Base-by-base conservation (phyloP, 1,140 invertebrate genomes). In the Chrysomallon squamiferum region DNA sequence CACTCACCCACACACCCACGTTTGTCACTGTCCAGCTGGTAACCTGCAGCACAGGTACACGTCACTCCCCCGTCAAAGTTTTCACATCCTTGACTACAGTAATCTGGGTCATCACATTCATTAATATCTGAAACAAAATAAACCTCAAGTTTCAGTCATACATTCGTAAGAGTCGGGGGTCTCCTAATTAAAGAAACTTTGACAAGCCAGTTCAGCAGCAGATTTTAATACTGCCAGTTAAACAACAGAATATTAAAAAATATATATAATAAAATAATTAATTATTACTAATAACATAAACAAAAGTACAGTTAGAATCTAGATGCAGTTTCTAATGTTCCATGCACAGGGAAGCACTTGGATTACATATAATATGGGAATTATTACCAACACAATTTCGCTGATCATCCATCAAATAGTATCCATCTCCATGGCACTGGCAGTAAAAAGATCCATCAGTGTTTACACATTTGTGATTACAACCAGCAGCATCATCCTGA, bases 391-490 rank as follows among this genome's bases (percentile, higher is more conserved):
- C 29, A 68, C 74, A 75, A 6, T 50, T 65, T 3, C 57, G 59
- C 3, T 38, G 38, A 57, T 75, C 66, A 11, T 60, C 35, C 22
- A 57, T 33, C 22, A 72, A 32, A 0, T n/a, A 32, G 56, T 73
- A 75, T 15, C 74, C 71, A 20, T 56, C 33, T 32, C 62, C 50
- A 38, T 68, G 50, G 50, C 71, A 73, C 57, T 73, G 67, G 59
- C 71, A 73, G 33, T 50, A 20, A 65, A 62, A 78, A 3, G 73
- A 76, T 0, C 76, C 74, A 22, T 68, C 35, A 0, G 71, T 76
- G 63, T 78, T 76, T 43, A 72, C 61, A 59, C 78, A 80, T 43
- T 65, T 67, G 41, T 78, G 65, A 7, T 71, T 61, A 62, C 74
- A 75, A 9, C 62, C 66, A 50, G 66, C 71, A 45, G 75, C 65